These are phyloP conservation scores for Palythoa grandis DNA, from an alignment of 92 coral and sea anemone genomes.

Conservation along the genomic window DNA sequence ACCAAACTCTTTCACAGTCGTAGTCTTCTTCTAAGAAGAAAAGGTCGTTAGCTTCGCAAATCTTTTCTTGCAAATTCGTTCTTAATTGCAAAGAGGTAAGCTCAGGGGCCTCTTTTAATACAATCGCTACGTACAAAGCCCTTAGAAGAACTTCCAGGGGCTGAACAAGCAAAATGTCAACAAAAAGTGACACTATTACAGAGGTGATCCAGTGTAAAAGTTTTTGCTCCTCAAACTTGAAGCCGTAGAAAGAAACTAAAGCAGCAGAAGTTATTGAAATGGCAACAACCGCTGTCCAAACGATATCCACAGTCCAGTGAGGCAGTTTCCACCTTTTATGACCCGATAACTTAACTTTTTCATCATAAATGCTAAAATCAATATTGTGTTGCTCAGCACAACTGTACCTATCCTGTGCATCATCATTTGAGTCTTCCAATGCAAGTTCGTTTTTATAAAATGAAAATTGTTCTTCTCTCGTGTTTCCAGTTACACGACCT, in stretches of 20 bases:
- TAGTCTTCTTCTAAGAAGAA: not conserved
- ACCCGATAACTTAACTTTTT: not conserved
- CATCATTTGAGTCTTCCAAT: not conserved
- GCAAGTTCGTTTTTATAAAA: not conserved
- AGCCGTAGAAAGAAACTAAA: conserved; percentile 79
- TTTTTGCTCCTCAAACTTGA: conserved; percentile 74
- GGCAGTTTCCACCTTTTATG: conserved; percentile 61
- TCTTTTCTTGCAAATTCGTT: not conserved
- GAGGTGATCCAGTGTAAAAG: conserved; percentile 86
- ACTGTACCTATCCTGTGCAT: not conserved
- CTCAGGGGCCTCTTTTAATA: conserved; percentile 76
- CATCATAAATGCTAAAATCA: conserved; percentile 24
- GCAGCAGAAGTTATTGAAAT: conserved; percentile 73
- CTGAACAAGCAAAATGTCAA: conserved; percentile 77
- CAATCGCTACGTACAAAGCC: conserved; percentile 73
- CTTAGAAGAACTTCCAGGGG: conserved; percentile 67
- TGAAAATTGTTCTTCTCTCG: not conserved
- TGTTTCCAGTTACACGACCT: not conserved
- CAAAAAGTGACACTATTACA: conserved; percentile 63
- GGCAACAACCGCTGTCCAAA: conserved; percentile 65
- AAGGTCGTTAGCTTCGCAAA: conserved; percentile 17
- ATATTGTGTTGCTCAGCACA: conserved; percentile 7
- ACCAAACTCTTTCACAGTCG: not conserved
- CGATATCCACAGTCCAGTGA: conserved; percentile 70
- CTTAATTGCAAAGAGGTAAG: conserved; percentile 27